phyloP scores from a whole-genome alignment of 2,888 invertebrate genomes.

The Acleris emargana region DNA sequence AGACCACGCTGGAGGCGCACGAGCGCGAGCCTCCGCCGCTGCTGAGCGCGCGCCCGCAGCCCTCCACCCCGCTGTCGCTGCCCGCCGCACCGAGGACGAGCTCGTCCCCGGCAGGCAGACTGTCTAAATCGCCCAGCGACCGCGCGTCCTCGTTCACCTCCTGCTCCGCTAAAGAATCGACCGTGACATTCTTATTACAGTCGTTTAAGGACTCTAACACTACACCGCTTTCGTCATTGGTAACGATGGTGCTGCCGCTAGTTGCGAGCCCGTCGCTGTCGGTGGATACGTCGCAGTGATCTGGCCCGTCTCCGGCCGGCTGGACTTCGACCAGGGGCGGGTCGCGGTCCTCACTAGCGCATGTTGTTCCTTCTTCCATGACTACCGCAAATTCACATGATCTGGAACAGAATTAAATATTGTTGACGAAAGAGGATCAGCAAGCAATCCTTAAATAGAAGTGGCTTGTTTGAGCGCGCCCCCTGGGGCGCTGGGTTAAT shows the following conservation, averaged over 20 bases:
- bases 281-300: conserved; percentile 44
- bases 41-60: conserved; percentile 87
- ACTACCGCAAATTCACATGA: conserved; percentile 68
- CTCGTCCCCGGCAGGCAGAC: conserved; percentile 74
- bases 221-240: conserved; percentile 58
- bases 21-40: conserved; percentile 87
- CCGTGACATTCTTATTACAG: conserved; percentile 47
- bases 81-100: conserved; percentile 84
- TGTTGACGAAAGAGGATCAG: conserved; percentile 38
- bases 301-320: conserved; percentile 49
- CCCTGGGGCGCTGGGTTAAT: conserved; percentile 48
- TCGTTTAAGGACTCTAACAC: conserved; percentile 53
- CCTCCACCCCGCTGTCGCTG: conserved; percentile 92
- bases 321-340: conserved; percentile 51
- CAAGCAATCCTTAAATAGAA: conserved; percentile 59
- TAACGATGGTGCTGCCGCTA: conserved; percentile 50
- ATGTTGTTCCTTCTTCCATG: conserved; percentile 69
- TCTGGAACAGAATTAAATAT: conserved; percentile 69
- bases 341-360: conserved; percentile 50
- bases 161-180: conserved; percentile 57
- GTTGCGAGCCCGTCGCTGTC: conserved; percentile 47
- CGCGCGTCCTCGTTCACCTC: conserved; percentile 72
- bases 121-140: conserved; percentile 72
- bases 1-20: conserved; percentile 90
- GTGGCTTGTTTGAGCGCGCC: conserved; percentile 53